Conservation (phyloP, 2,797 vertebrate species). For the Oophaga sylvatica region DNA sequence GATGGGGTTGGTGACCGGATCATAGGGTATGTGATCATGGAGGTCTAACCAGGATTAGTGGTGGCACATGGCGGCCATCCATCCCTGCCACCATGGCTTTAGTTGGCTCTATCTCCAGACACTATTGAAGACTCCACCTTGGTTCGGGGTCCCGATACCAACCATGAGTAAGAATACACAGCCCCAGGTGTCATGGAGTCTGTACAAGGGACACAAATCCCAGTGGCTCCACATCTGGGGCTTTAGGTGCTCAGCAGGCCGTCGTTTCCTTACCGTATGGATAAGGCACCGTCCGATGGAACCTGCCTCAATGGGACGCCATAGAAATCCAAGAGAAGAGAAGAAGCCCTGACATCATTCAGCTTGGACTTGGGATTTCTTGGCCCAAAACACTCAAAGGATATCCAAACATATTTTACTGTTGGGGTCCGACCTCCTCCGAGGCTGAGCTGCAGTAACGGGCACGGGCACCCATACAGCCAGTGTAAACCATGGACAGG, state of each 20-base stretch:
- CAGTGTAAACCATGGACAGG: neutral
- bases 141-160: neutral
- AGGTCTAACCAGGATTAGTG: neutral
- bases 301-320: neutral
- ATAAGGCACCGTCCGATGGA: neutral
- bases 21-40: neutral
- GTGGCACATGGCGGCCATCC: neutral
- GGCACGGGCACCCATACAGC: neutral
- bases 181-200: neutral
- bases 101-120: neutral
- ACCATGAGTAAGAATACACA: neutral
- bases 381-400: too few species aligned
- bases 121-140: neutral
- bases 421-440: neutral
- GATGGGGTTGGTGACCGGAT: neutral
- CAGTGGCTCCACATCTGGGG: neutral
- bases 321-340: too few species aligned
- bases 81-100: too few species aligned
- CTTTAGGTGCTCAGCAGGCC: neutral
- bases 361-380: too few species aligned
- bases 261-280: neutral
- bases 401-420: neutral
- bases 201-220: neutral
- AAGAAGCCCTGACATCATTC: too few species aligned
- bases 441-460: neutral